phyloP scores from a whole-genome alignment of 2,888 invertebrate species.

The Parasteatoda lunata region DNA sequence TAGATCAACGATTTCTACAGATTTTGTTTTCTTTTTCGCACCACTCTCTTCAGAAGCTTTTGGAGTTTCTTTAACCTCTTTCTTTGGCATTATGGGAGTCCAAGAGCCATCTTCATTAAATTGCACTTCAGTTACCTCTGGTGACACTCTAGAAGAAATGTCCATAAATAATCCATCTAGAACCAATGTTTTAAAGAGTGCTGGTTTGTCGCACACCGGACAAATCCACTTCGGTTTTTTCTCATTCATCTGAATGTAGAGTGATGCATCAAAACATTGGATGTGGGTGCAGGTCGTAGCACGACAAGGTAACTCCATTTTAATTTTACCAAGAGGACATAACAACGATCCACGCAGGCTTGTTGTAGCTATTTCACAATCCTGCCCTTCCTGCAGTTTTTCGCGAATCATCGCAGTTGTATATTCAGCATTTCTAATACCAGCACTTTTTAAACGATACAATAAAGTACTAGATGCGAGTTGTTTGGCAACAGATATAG shows the following conservation, averaged over 20 bases:
- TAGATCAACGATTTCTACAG: constrained; percentile 49
- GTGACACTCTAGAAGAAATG: constrained; percentile 73
- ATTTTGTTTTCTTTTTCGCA: constrained; percentile 4
- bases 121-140: constrained; percentile 74
- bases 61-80: constrained; percentile 66
- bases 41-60: constrained; percentile 8
- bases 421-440: constrained; percentile 90
- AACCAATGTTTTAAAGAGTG: constrained; percentile 92
- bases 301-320: constrained; percentile 84
- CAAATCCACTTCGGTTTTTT: constrained; percentile 98
- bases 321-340: constrained; percentile 82
- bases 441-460: constrained; percentile 86
- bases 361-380: constrained; percentile 96
- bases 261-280: constrained; percentile 97
- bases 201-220: constrained; percentile 95
- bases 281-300: constrained; percentile 93
- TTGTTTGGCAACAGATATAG: constrained; percentile 90
- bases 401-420: constrained; percentile 91
- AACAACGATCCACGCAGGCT: constrained; percentile 92
- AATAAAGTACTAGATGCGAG: constrained; percentile 88
- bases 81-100: constrained; percentile 73
- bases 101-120: constrained; percentile 75
- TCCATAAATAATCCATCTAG: constrained; percentile 83
- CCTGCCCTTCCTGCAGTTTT: constrained; percentile 91
- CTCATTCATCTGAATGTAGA: constrained; percentile 98